Percentiles rank a stretch among this genome's conserved stretches.
These are phyloP conservation scores for Onychostoma macrolepis DNA, from an alignment of 2,113 vertebrate species.

Conservation along the genomic window DNA sequence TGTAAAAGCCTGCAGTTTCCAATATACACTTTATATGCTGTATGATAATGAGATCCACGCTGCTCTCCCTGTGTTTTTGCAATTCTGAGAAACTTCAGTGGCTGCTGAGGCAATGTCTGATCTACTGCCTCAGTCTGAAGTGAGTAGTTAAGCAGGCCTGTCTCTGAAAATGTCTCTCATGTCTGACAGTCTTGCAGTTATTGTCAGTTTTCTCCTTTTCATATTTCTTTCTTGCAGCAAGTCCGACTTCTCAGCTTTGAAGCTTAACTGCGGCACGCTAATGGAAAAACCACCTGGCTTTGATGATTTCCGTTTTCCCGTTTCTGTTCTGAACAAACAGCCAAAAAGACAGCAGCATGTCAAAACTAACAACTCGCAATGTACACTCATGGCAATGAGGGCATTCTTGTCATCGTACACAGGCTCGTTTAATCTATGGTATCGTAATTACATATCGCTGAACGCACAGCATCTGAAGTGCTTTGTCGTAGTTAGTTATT, in stretches of 20 bases:
- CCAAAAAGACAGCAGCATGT: background rate
- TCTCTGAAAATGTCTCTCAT: conserved; percentile 37
- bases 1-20: conserved; percentile 4
- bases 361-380: conserved; percentile 38
- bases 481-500: conserved; percentile 41
- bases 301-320: conserved; percentile 37
- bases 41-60: conserved; percentile 19
- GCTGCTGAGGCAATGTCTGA: conserved; percentile 16
- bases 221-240: conserved; percentile 10
- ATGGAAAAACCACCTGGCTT: conserved; percentile 41
- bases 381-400: background rate
- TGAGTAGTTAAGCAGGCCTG: conserved; percentile 18
- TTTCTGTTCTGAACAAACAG: background rate
- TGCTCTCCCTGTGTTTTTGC: conserved; percentile 17
- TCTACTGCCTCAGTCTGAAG: conserved; percentile 7
- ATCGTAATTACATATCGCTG: conserved; percentile 47
- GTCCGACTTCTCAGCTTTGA: conserved; percentile 29
- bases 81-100: conserved; percentile 13
- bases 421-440: conserved; percentile 19
- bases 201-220: conserved; percentile 13
- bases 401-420: conserved; percentile 19
- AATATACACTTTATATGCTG: conserved; percentile 28
- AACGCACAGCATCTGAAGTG: conserved; percentile 36
- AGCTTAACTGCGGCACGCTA: conserved; percentile 31
- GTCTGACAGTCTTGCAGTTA: conserved; percentile 34